These are phyloP conservation scores for Campylomormyrus tamandua DNA, from an alignment of 2,113 vertebrate species.

Conservation along the genomic window DNA sequence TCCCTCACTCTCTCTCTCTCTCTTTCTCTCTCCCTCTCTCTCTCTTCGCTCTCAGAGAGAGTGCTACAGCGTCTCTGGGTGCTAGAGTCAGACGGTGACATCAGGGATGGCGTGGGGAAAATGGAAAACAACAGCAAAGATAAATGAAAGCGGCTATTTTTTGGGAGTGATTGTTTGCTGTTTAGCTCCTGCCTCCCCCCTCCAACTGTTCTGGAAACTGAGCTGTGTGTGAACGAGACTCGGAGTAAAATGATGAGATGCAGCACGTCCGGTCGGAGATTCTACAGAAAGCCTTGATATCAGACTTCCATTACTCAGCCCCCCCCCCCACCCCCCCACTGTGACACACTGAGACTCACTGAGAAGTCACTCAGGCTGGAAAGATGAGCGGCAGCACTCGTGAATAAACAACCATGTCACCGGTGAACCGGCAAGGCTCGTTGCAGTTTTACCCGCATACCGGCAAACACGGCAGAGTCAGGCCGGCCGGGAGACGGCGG, in stretches of 20 bases:
- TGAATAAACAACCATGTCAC: slow-evolving; percentile 8
- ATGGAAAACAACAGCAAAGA: background rate
- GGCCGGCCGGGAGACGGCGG: background rate
- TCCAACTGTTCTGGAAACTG: background rate
- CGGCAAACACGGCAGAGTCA: background rate
- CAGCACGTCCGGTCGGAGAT: background rate
- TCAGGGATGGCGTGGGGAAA: background rate
- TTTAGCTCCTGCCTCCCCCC: background rate
- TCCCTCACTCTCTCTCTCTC: background rate
- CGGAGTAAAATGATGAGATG: background rate
- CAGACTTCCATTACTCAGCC: background rate
- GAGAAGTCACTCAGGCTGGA: background rate
- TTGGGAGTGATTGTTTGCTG: background rate
- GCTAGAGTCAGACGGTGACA: background rate
- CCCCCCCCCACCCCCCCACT: background rate
- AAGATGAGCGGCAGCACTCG: background rate
- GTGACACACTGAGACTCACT: background rate
- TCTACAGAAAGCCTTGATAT: background rate
- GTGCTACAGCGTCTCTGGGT: background rate
- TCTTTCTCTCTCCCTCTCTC: background rate
- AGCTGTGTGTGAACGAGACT: background rate
- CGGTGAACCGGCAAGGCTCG: background rate
- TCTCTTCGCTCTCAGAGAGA: background rate
- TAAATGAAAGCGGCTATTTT: background rate
- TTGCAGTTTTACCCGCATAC: background rate